These are phyloP conservation scores for Nymphalis io DNA, from an alignment of 1,140 invertebrate species.

Conservation along the genomic window DNA sequence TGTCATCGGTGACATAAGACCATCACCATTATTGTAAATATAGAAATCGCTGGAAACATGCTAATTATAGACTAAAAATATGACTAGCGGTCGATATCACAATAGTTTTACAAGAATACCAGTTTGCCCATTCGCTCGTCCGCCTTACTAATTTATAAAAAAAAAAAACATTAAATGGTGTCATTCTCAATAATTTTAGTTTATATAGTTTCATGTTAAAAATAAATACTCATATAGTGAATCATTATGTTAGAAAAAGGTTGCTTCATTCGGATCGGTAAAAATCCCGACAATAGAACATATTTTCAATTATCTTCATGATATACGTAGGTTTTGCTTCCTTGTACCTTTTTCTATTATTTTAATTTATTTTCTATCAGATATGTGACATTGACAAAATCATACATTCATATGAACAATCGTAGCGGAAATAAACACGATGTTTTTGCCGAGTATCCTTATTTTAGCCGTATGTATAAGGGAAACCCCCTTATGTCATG, in stretches of 20 bases:
- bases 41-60: background rate
- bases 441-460: background rate
- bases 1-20: background rate
- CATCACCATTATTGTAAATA: background rate
- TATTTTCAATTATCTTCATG: slow-evolving; percentile 30
- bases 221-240: slow-evolving; percentile 4
- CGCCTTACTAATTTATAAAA: too few species aligned
- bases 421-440: background rate
- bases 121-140: too few species aligned
- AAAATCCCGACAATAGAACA: slow-evolving; percentile 15
- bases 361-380: slow-evolving; percentile 8
- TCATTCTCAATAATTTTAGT: too few species aligned
- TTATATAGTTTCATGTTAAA: too few species aligned
- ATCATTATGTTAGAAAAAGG: slow-evolving; percentile 28
- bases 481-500: too few species aligned
- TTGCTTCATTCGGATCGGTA: slow-evolving; percentile 19
- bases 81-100: too few species aligned
- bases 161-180: too few species aligned
- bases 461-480: too few species aligned
- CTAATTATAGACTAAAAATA: background rate
- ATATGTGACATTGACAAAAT: slow-evolving; percentile 5
- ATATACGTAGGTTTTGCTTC: slow-evolving; percentile 22
- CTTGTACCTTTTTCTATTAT: slow-evolving; percentile 13
- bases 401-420: background rate
- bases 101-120: too few species aligned